Evolutionary conservation across 1,140 invertebrate species (phyloP), one percentile per base, ranked within the genome.

Genomic region (Centruroides vittatus): DNA sequence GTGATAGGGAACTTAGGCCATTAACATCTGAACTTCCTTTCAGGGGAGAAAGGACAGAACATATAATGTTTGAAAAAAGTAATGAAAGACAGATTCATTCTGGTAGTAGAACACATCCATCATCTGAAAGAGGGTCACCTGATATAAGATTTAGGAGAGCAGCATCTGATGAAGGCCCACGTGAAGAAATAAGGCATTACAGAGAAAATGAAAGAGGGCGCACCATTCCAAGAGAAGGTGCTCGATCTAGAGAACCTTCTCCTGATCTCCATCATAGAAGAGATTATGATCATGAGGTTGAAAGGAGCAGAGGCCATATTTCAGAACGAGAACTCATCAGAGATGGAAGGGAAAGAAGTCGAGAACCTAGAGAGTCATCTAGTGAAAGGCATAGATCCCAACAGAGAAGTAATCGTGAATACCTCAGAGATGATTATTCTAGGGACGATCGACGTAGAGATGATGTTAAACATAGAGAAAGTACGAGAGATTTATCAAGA

Each of bases 241-340:
- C 57, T 47, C 35, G 57, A 10, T 52, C 55, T 35, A 55, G 61
- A n/a, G 58, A 63, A 57, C 47, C 53, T n/a, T 62, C 53, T 51
- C 61, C 59, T 35, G 48, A 61, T 34, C 35, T 34, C 12, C 50
- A n/a, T 51, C 12, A n/a, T 13, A 51, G 50, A 51, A n/a, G 23
- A 51, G 50, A 51, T 5, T 12, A 35, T 23, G 35, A 36, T 23
- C 23, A 35, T 35, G 61, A 57, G 13, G 52, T 50, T 6, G 61
- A 49, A 53, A 46, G 47, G 13, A 23, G 12, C 49, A 55, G 47
- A 41, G 23, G 35, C 11, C 35, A 50, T 13, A 53, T 55, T 7
- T 36, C n/a, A 50, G 54, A 36, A 53, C 47, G 53, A 48, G 53
- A 23, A 8, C 10, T 47, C 11, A 52, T 49, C 4, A 36, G n/a